These are phyloP conservation scores for Ceyx margarethae DNA, from an alignment of 2,113 vertebrate genomes.

Conservation along the genomic window DNA sequence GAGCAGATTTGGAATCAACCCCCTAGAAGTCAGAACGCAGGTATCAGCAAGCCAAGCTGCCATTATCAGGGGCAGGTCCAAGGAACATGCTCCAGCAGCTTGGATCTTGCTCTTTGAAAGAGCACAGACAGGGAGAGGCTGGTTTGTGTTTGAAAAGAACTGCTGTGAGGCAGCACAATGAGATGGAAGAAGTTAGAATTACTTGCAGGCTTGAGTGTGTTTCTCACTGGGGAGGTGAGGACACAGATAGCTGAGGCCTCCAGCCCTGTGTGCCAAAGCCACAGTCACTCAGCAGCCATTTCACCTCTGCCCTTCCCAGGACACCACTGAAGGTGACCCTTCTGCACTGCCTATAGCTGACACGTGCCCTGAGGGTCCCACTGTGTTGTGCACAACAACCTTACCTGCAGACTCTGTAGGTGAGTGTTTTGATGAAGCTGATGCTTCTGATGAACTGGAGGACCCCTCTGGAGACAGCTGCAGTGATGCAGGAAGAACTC, in stretches of 20 bases:
- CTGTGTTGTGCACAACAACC: neutral
- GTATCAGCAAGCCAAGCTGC: neutral
- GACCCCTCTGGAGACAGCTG: slow-evolving; percentile 49
- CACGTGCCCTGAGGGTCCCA: rapidly evolving
- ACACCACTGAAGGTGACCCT: neutral
- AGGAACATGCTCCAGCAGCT: neutral
- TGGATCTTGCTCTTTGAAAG: neutral
- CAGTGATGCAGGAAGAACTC: slow-evolving; percentile 75
- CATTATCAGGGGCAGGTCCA: neutral
- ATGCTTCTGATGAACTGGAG: slow-evolving; percentile 76
- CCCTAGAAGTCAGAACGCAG: neutral
- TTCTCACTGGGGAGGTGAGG: neutral
- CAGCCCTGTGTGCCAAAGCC: neutral
- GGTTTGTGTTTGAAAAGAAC: neutral
- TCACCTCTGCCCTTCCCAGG: neutral
- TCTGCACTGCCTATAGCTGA: neutral
- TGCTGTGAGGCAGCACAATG: neutral
- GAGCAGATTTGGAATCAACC: neutral
- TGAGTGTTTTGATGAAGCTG: slow-evolving; percentile 70
- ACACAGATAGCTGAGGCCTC: rapidly evolving
- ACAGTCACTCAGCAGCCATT: neutral
- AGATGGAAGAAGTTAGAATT: neutral
- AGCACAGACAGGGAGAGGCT: neutral
- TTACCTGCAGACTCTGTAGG: slow-evolving; percentile 75
- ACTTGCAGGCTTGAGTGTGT: neutral